Conservation (phyloP, 2,888 invertebrate species). For the Pristionchus mayeri region DNA sequence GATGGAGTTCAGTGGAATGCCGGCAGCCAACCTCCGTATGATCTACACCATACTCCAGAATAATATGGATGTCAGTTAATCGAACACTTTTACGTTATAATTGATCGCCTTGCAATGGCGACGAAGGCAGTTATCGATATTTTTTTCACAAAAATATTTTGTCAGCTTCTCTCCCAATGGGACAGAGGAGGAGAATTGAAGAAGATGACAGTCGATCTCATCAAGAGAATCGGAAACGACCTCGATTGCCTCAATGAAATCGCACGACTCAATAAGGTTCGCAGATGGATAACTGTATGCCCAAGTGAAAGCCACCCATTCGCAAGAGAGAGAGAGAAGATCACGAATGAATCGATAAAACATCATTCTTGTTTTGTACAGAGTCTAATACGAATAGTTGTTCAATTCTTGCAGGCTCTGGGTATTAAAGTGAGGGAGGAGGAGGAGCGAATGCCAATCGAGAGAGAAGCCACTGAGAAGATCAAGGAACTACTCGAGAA, state of each 20-base stretch:
- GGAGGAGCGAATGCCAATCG: background rate
- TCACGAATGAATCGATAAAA: too few species aligned
- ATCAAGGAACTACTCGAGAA: background rate
- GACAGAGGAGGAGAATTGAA: background rate
- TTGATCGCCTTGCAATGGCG: too few species aligned
- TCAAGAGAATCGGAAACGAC: background rate
- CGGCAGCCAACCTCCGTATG: background rate
- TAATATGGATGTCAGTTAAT: conserved; percentile 5
- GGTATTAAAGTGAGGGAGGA: background rate
- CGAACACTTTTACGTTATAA: too few species aligned
- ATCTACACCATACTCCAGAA: background rate
- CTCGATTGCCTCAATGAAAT: background rate
- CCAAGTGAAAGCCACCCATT: too few species aligned
- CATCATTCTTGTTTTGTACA: too few species aligned
- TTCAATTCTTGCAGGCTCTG: background rate
- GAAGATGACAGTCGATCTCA: background rate
- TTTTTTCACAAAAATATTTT: background rate
- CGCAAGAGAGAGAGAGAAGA: too few species aligned
- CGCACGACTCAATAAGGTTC: background rate
- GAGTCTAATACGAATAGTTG: too few species aligned
- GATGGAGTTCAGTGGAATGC: background rate
- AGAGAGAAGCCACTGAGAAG: background rate
- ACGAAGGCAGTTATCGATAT: too few species aligned
- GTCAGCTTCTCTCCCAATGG: background rate
- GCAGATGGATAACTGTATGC: too few species aligned